These are phyloP conservation scores for Ylistrum balloti DNA, from an alignment of 1,140 invertebrate species.

Conservation along the genomic window DNA sequence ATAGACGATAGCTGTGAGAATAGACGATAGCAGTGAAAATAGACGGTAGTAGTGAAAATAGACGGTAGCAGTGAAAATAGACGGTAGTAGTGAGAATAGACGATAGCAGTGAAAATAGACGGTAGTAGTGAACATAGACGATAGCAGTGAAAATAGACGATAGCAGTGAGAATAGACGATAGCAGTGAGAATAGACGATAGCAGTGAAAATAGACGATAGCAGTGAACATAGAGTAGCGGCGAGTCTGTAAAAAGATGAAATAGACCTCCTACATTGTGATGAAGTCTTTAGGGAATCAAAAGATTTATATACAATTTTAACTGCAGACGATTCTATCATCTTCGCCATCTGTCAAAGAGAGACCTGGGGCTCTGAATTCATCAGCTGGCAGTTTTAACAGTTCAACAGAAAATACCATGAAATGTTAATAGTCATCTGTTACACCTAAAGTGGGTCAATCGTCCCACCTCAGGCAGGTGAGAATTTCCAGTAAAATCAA, in stretches of 20 bases:
- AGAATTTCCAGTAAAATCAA: background rate
- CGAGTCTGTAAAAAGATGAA: background rate
- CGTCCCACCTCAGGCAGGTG: background rate
- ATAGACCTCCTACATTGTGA: background rate
- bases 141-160: background rate
- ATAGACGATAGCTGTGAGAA: too few species aligned
- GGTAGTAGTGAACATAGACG: background rate
- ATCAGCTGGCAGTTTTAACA: background rate
- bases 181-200: background rate
- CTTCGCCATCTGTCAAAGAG: slow-evolving; percentile 13
- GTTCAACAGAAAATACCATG: background rate
- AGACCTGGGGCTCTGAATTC: background rate
- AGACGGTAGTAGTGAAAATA: background rate
- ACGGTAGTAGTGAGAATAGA: too few species aligned
- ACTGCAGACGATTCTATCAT: slow-evolving; percentile 4
- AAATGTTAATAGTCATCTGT: background rate
- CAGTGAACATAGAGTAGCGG: background rate
- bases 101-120: too few species aligned
- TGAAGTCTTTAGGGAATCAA: background rate
- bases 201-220: background rate
- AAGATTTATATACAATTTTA: background rate
- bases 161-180: too few species aligned
- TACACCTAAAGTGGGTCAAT: background rate
- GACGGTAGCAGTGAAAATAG: too few species aligned
- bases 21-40: background rate